Percentiles rank a stretch among this genome's conserved stretches.
phyloP scores from a whole-genome alignment of 92 coral and sea anemone species.

The Epizoanthus scotinus region DNA sequence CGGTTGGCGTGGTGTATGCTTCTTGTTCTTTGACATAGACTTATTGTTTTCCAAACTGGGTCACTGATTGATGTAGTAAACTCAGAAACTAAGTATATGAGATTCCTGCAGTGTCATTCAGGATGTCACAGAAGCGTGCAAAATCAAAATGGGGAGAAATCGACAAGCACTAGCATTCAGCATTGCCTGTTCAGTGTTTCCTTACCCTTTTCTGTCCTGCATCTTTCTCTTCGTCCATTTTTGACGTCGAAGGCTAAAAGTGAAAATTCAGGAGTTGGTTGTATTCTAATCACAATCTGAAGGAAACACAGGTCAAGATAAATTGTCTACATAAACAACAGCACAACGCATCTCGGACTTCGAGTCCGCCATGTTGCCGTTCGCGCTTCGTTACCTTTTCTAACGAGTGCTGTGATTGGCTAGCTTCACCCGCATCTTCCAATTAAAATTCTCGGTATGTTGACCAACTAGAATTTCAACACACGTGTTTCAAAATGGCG shows the following conservation, averaged over 20 bases:
- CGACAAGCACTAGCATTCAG: too few species aligned
- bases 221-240: slow-evolving; percentile 63
- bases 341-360: slow-evolving; percentile 11
- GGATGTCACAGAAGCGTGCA: too few species aligned
- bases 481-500: slow-evolving; percentile 72
- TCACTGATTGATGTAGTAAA: too few species aligned
- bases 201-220: slow-evolving; percentile 68
- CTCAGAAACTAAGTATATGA: too few species aligned
- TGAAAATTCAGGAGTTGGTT: neutral
- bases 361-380: slow-evolving; percentile 33
- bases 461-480: neutral
- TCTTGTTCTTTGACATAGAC: too few species aligned
- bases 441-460: slow-evolving; percentile 14
- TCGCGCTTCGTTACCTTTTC: neutral
- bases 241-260: slow-evolving; percentile 31
- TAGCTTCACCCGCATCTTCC: neutral
- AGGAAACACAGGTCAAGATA: neutral
- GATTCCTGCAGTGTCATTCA: too few species aligned
- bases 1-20: too few species aligned
- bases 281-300: neutral
- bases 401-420: slow-evolving; percentile 25
- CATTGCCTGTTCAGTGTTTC: neutral
- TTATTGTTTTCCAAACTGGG: too few species aligned
- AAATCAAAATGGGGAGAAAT: too few species aligned
- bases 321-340: neutral